Conservation (phyloP, 2,797 vertebrate species). For the Valencia hispanica region DNA sequence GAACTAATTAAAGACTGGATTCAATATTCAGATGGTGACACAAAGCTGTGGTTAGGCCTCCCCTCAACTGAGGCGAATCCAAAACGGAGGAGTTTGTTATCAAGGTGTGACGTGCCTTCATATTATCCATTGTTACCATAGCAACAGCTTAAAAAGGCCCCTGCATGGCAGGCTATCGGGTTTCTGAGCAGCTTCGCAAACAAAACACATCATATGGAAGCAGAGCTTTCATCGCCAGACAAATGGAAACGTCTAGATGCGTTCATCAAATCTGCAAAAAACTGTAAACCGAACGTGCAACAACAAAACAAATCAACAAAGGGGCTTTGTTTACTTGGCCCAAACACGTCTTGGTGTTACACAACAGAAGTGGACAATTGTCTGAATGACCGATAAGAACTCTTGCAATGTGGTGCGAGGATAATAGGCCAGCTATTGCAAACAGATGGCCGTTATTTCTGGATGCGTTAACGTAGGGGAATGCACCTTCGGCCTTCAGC, state of each 20-base stretch:
- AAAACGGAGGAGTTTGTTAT: constrained; percentile 23
- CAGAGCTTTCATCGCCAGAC: neutral
- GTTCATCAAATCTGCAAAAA: neutral
- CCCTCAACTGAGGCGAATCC: neutral
- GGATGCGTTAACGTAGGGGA: constrained; percentile 42
- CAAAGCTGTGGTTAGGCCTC: neutral
- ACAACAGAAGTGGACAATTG: neutral
- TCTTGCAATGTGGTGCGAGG: neutral
- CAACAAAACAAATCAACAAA: neutral
- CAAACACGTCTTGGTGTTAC: neutral
- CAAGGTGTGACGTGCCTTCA: constrained; percentile 37
- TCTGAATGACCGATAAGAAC: constrained; percentile 7
- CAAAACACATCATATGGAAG: constrained; percentile 21
- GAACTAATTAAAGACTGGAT: constrained; percentile 4
- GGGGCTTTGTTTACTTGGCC: neutral
- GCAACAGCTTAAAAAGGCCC: constrained; percentile 52
- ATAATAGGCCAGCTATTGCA: constrained; percentile 27
- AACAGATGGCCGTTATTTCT: constrained; percentile 57
- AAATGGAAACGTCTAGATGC: constrained; percentile 8
- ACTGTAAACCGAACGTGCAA: neutral
- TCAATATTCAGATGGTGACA: neutral
- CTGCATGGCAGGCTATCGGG: neutral
- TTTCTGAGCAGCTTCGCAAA: constrained; percentile 36
- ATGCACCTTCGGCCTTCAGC: constrained; percentile 31
- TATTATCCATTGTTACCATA: constrained; percentile 48